Evolutionary conservation across 2,113 vertebrate species (phyloP).

Genomic region (Corythornis vintsioides): DNA sequence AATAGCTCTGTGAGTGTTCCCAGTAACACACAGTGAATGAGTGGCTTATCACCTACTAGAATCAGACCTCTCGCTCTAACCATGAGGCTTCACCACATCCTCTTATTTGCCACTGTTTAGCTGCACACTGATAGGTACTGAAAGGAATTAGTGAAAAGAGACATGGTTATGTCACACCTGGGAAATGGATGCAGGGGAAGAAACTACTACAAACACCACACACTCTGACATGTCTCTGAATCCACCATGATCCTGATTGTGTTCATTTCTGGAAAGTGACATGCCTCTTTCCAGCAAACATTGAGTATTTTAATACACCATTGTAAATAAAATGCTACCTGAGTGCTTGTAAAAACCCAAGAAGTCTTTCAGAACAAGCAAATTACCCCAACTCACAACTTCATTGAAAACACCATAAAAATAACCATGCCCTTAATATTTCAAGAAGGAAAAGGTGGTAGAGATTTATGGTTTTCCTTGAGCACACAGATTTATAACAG

Average conservation of each 20-base stretch:
- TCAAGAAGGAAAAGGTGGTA: slow-evolving; percentile 68
- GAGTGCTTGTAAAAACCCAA: slow-evolving; percentile 35
- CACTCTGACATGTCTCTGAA: slow-evolving; percentile 43
- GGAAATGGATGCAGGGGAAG: slow-evolving; percentile 12
- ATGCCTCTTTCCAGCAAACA: slow-evolving; percentile 7
- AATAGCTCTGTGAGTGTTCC: neutral
- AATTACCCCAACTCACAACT: slow-evolving; percentile 72
- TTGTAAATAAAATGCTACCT: slow-evolving; percentile 68
- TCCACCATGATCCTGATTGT: neutral
- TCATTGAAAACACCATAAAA: slow-evolving; percentile 60
- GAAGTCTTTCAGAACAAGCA: slow-evolving; percentile 66
- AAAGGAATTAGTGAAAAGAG: slow-evolving; percentile 17
- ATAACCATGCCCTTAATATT: slow-evolving; percentile 56
- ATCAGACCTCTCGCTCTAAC: slow-evolving; percentile 33
- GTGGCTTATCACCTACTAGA: slow-evolving; percentile 24
- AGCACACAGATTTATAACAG: slow-evolving; percentile 77
- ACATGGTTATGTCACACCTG: neutral
- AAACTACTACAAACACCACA: slow-evolving; percentile 26
- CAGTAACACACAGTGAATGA: rapidly evolving
- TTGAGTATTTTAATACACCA: slow-evolving; percentile 66
- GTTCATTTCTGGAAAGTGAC: slow-evolving; percentile 44
- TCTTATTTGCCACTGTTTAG: slow-evolving; percentile 17
- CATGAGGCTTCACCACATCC: slow-evolving; percentile 45
- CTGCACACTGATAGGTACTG: slow-evolving; percentile 5
- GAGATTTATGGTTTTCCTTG: slow-evolving; percentile 80